A percentile compares a stretch with the other conserved stretches of the same genome.
phyloP scores from a whole-genome alignment of 2,797 vertebrate genomes.

The Takifugu rubripes region DNA sequence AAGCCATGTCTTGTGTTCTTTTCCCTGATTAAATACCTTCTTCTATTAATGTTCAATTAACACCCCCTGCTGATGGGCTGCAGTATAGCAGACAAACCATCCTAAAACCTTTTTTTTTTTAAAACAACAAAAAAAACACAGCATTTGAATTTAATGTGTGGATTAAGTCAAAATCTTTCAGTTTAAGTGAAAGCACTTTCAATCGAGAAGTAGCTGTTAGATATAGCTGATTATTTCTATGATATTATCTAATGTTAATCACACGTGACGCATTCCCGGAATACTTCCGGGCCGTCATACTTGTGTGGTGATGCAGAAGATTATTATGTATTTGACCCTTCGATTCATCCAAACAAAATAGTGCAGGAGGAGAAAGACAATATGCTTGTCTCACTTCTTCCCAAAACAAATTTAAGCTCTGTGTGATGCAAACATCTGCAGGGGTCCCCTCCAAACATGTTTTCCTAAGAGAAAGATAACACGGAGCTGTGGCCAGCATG shows the following conservation, averaged over 20 bases:
- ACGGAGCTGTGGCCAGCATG: neutral
- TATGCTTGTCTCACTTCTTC: constrained; percentile 13
- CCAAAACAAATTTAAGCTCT: constrained; percentile 42
- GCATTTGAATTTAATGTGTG: no score
- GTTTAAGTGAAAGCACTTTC: no score
- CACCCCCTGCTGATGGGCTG: no score
- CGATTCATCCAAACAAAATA: constrained; percentile 32
- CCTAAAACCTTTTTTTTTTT: no score
- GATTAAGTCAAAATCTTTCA: no score
- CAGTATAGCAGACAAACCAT: no score
- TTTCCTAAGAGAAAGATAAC: constrained; percentile 23
- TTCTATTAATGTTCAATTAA: no score
- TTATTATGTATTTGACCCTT: constrained; percentile 3
- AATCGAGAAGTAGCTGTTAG: no score
- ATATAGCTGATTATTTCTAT: no score
- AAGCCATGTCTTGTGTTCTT: no score
- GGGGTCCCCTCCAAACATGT: constrained; percentile 18
- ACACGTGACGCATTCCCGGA: constrained; percentile 8
- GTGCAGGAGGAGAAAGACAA: constrained; percentile 15
- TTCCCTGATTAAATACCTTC: no score
- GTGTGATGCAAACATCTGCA: constrained; percentile 13
- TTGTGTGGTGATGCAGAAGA: neutral
- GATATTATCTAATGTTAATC: neutral
- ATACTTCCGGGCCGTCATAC: neutral
- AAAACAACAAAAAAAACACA: no score